Evolutionary conservation across 2,888 invertebrate species (phyloP), one percentile per base, ranked within the genome.

Genomic region (Leptinotarsa rubiginosa): DNA sequence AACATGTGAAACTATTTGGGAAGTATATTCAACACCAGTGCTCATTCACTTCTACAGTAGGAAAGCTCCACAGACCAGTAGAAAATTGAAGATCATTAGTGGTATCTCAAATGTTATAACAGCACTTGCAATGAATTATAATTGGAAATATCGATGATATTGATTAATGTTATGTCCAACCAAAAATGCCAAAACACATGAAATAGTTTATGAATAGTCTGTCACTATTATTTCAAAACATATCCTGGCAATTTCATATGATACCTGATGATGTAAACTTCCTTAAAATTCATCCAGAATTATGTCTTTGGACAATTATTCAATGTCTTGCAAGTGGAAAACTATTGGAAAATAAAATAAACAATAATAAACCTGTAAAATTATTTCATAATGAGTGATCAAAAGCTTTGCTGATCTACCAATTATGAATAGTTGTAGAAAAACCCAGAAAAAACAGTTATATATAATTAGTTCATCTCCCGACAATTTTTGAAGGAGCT

Each of bases 341-440:
- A 10, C 10, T 41, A 41, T 41, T 41, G 2, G 41, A 41, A 12
- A 41, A n/a, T 50, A 16, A n/a, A n/a, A 52, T 52, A 52, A 15
- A 52, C 20, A 47, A 47, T 16, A 59, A 56, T 31, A 18, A 59
- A 69, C 59, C 10, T 41, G 41, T 49, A 25, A 69, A 31, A 18
- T 31, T 25, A n/a, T 62, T 69, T 13, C 22, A 7, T 54, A 18
- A n/a, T 18, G 22, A 56, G 20, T 56, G 20, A 56, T 10, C 12
- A 20, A 20, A 47, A 49, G 59, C 47, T 49, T n/a, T 67, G 64
- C 65, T 62, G 47, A 69, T 69, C 69, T 70, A 73, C 67, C 62
- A 73, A 68, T 64, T 52, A 49, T 70, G 47, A 73, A 75, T 70
- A 73, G 75, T 65, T 22, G 31, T 56, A 62, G 25, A 10, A 64